phyloP scores from a whole-genome alignment of 30 jellyfish, hydroid and myxozoan genomes.

The Sanderia malayensis region DNA sequence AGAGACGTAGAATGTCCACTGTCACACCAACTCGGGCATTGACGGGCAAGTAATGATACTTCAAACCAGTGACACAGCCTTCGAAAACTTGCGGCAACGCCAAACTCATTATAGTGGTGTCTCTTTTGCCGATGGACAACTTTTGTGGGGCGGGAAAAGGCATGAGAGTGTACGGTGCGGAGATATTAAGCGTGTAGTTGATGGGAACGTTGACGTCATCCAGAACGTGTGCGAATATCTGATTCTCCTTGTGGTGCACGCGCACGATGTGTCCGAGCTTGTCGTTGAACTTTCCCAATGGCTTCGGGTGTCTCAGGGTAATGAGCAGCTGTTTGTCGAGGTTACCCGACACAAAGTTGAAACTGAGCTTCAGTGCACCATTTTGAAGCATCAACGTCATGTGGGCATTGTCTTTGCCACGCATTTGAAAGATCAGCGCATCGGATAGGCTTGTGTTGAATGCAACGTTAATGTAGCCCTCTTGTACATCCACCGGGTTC shows the following conservation, averaged over 20 bases:
- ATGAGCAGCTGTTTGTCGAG: slow-evolving; percentile 33
- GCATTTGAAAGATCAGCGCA: slow-evolving; percentile 42
- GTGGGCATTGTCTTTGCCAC: slow-evolving; percentile 54
- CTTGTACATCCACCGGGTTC: slow-evolving; percentile 48
- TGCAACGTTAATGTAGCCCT: slow-evolving; percentile 56
- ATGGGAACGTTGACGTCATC: slow-evolving; percentile 55
- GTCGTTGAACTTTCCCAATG: slow-evolving; percentile 52
- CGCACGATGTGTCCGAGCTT: slow-evolving; percentile 50
- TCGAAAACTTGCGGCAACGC: slow-evolving; percentile 36
- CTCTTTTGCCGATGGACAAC: slow-evolving; percentile 32
- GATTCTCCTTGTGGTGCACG: slow-evolving; percentile 55
- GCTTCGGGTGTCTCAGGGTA: slow-evolving; percentile 29
- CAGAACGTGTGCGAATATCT: slow-evolving; percentile 39
- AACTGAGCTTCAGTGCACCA: slow-evolving; percentile 36
- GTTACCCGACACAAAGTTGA: slow-evolving; percentile 35
- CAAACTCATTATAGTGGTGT: background rate
- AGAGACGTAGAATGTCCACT: slow-evolving; percentile 29
- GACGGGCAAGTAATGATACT: slow-evolving; percentile 50
- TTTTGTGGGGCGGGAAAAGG: slow-evolving; percentile 36
- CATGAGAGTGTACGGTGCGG: slow-evolving; percentile 7
- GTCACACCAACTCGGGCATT: slow-evolving; percentile 42
- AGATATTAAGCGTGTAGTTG: slow-evolving; percentile 13
- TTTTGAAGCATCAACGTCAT: slow-evolving; percentile 22
- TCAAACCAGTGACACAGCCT: slow-evolving; percentile 67
- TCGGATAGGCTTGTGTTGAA: slow-evolving; percentile 46